Percentiles rank a stretch among this genome's conserved stretches.
Conservation (phyloP, 1,140 invertebrate species). For the Leptoteleia sp. region DNA sequence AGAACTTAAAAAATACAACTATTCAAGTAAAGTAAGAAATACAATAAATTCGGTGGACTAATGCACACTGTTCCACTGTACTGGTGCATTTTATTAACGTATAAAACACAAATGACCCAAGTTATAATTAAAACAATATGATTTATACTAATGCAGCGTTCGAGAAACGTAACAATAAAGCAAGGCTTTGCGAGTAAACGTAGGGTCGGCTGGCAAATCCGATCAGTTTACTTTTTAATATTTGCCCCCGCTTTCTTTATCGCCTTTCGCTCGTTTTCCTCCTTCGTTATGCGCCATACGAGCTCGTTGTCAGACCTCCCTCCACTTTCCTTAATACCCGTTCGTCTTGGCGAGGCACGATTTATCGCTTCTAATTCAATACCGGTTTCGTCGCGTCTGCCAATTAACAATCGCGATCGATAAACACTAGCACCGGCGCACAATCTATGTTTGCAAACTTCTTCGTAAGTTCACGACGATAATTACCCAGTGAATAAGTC, state of each 20-base stretch:
- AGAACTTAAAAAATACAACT: too few relatives aligned
- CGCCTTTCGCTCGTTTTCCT: conserved; percentile 56
- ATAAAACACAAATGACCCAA: conserved; percentile 40
- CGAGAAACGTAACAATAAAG: conserved; percentile 55
- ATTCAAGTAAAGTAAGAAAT: too few relatives aligned
- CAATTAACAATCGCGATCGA: conserved; percentile 62
- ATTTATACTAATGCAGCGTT: conserved; percentile 54
- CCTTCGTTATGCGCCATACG: conserved; percentile 43
- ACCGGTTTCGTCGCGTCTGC: conserved; percentile 61
- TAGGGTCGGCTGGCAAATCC: conserved; percentile 52
- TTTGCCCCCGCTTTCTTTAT: conserved; percentile 75
- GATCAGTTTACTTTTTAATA: conserved; percentile 79
- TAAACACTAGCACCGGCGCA: conserved; percentile 32
- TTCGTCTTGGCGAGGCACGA: conserved; percentile 69
- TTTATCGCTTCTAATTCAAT: conserved; percentile 80
- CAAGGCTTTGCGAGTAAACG: conserved; percentile 22
- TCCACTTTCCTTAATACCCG: conserved; percentile 68
- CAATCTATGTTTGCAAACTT: conserved; percentile 25
- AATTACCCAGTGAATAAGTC: conserved; percentile 20
- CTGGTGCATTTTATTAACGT: conserved; percentile 18
- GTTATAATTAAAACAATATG: conserved; percentile 56
- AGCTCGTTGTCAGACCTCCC: conserved; percentile 42
- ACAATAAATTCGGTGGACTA: neutral
- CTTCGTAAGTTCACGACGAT: conserved; percentile 1
- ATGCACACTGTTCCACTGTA: neutral